Conservation (phyloP, 2,797 vertebrate species). For the Sparidentex hasta region DNA sequence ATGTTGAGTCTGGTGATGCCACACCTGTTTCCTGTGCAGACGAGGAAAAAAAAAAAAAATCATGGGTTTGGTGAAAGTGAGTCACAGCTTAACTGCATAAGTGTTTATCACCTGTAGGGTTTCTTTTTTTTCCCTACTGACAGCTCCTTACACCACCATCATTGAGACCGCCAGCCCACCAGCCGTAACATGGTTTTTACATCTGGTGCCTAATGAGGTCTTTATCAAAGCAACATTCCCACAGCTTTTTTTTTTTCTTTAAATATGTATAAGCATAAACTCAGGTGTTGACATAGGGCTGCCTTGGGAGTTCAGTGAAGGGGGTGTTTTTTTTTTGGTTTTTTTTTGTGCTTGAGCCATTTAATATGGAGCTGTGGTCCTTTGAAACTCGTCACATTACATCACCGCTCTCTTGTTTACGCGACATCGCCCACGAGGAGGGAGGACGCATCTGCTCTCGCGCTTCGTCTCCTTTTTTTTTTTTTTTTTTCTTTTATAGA, state of each 20-base stretch:
- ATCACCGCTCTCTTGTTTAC: slow-evolving; percentile 39
- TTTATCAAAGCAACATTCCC: slow-evolving; percentile 64
- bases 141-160: slow-evolving; percentile 20
- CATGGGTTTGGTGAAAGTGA: slow-evolving; percentile 38
- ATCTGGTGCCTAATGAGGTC: slow-evolving; percentile 62
- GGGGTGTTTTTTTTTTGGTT: too few relatives aligned
- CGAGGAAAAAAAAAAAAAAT: slow-evolving; percentile 9
- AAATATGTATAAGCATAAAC: slow-evolving; percentile 65
- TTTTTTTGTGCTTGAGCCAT: slow-evolving; percentile 30
- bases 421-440: slow-evolving; percentile 33
- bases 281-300: slow-evolving; percentile 62
- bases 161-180: slow-evolving; percentile 32
- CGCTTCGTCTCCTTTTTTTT: neutral
- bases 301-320: slow-evolving; percentile 42
- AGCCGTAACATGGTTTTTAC: slow-evolving; percentile 52
- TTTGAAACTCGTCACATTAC: slow-evolving; percentile 41
- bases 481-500: too few relatives aligned
- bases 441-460: slow-evolving; percentile 18
- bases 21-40: slow-evolving; percentile 72
- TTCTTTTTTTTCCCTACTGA: slow-evolving; percentile 15
- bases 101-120: slow-evolving; percentile 10
- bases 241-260: slow-evolving; percentile 29
- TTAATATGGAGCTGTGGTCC: slow-evolving; percentile 30
- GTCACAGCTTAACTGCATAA: slow-evolving; percentile 31
- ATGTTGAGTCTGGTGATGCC: slow-evolving; percentile 64